Conservation (phyloP, 2,888 invertebrate genomes). For the Cataglyphis livida region DNA sequence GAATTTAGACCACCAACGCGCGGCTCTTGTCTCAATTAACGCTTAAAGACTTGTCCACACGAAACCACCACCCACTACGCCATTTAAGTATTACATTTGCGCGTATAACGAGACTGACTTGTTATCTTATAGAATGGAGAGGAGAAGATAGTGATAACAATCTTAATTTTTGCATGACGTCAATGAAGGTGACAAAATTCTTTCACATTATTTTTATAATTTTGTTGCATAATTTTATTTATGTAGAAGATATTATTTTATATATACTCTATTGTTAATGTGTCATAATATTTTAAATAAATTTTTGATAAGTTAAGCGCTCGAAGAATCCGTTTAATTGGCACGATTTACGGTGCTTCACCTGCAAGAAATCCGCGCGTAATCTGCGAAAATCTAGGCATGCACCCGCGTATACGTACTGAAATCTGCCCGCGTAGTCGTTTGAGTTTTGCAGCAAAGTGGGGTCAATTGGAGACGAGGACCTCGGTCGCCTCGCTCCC, state of each 20-base stretch:
- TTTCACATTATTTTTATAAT: background rate
- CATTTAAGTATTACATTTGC: constrained; percentile 65
- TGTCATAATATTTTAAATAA: background rate
- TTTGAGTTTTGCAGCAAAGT: constrained; percentile 78
- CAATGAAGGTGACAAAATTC: constrained; percentile 1
- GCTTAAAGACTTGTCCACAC: constrained; percentile 74
- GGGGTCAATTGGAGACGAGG: constrained; percentile 82
- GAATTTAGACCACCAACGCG: constrained; percentile 80
- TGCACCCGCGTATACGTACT: constrained; percentile 60
- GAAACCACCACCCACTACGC: constrained; percentile 73
- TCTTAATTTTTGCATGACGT: constrained; percentile 67
- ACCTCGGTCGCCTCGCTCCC: constrained; percentile 79
- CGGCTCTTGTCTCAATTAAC: constrained; percentile 77
- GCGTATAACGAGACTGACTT: constrained; percentile 68
- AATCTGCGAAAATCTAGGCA: constrained; percentile 74
- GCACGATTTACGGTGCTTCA: constrained; percentile 51
- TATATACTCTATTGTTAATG: background rate
- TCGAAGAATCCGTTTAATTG: constrained; percentile 35
- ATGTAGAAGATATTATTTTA: background rate
- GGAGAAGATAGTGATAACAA: constrained; percentile 60
- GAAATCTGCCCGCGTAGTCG: constrained; percentile 75
- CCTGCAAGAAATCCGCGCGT: constrained; percentile 58
- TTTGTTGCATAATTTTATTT: background rate
- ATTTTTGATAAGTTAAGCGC: constrained; percentile 2
- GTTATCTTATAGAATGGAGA: constrained; percentile 67